These are phyloP conservation scores for Drosophila nr. perissopoda DNA, from an alignment of 2,888 invertebrate genomes.

Conservation along the genomic window DNA sequence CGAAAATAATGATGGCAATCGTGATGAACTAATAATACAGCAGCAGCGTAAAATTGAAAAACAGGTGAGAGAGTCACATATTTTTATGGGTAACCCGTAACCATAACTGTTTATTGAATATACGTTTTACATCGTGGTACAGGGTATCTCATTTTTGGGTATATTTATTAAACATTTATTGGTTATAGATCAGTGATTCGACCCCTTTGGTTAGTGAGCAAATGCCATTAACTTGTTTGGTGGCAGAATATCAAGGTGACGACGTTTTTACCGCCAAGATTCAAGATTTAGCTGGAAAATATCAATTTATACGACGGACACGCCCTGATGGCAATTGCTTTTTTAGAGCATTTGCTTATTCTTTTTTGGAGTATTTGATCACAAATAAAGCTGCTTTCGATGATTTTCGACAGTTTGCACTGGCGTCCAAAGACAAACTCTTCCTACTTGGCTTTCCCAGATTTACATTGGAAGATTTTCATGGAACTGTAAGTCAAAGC, in stretches of 20 bases:
- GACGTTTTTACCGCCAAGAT: conserved; percentile 93
- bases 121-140: neutral
- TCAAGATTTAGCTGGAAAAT: conserved; percentile 92
- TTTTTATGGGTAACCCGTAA: neutral
- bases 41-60: conserved; percentile 97
- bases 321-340: conserved; percentile 99
- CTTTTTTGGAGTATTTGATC: conserved; percentile 95
- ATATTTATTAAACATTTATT: conserved; percentile 50
- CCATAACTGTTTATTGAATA: neutral
- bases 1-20: conserved; percentile 73
- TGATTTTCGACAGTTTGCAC: conserved; percentile 92
- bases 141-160: neutral
- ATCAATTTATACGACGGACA: conserved; percentile 93
- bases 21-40: conserved; percentile 93
- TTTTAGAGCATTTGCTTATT: conserved; percentile 97
- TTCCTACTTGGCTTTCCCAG: conserved; percentile 96
- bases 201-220: conserved; percentile 93
- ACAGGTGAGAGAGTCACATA: conserved; percentile 88
- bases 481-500: conserved; percentile 90
- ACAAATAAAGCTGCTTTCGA: conserved; percentile 93
- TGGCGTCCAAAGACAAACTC: conserved; percentile 94
- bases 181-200: conserved; percentile 91
- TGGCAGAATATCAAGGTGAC: conserved; percentile 94
- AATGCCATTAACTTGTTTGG: conserved; percentile 90
- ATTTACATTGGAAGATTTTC: conserved; percentile 99